Conservation (phyloP, 2,113 vertebrate species). For the Cichladusa arquata region DNA sequence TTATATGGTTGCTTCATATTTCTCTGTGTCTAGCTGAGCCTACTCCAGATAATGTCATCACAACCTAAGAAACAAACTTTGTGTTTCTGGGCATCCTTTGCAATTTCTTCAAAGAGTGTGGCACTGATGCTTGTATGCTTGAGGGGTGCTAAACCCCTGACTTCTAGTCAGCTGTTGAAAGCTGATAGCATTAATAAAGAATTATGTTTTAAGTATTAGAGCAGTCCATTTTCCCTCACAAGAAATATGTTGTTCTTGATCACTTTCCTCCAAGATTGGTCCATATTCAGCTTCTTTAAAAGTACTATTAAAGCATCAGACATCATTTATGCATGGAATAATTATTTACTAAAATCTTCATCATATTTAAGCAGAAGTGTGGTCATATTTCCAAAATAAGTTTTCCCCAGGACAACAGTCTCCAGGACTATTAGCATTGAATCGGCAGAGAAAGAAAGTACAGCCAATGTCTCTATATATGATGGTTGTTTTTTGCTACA, state of each 20-base stretch:
- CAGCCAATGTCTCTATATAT: neutral
- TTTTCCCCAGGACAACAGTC: neutral
- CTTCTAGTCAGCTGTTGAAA: neutral
- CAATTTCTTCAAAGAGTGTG: neutral
- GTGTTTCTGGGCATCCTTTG: neutral
- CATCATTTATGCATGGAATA: neutral
- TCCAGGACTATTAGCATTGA: neutral
- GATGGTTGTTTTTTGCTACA: neutral
- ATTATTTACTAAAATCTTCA: neutral
- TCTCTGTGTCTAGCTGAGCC: neutral
- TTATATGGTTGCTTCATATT: conserved; percentile 2
- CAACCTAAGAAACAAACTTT: neutral
- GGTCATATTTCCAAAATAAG: neutral
- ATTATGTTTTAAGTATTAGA: neutral
- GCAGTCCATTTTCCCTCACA: neutral
- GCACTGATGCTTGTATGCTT: neutral
- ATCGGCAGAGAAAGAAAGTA: neutral
- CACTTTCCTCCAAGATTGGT: neutral
- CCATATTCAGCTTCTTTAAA: neutral
- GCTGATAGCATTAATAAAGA: neutral
- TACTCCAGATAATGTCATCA: neutral
- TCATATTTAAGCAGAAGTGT: neutral
- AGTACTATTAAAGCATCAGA: neutral
- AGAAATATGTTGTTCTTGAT: neutral
- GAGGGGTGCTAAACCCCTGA: neutral